Evolutionary conservation across 2,113 vertebrate species (phyloP), one percentile per base, ranked within the genome.

Genomic region (Pachyramphus minor): DNA sequence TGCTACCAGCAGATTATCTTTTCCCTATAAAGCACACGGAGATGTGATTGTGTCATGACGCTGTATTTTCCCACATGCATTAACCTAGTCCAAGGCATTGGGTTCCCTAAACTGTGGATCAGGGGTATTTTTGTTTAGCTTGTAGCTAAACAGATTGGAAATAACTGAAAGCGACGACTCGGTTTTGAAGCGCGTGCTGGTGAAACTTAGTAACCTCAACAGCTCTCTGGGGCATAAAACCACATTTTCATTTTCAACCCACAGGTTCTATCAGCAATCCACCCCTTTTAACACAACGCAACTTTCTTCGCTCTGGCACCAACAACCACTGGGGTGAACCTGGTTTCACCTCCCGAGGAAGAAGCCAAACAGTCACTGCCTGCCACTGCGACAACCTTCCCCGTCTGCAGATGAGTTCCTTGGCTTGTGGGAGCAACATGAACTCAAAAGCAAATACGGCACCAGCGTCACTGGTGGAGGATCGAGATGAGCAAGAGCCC

Each of bases 31-130:
- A 71, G 28, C n/a, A 67, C 1, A 59, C 11, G 5, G 7, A 19
- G 6, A 24, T 23, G 37, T 37, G 9, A 44, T 11, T 13, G 14
- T 5, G 22, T 23, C 27, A 37, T 3, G 13, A 30, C 0, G 0
- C 3, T 35, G 8, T 24, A 15, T 37, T 55, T 78, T 58, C 47
- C 45, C 9, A 2, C 9, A 6, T 6, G 22, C 27, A 6, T 31
- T 27, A 63, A 52, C 50, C 73, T 21, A 42, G 11, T 58, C 27
- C 52, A 50, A 33, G 39, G 22, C 20, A 13, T 23, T 24, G 35
- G 3, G 45, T 67, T 50, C 49, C 52, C 69, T 19, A 19, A 81
- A 9, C n/a, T 20, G n/a, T 0, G 1, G 9, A 49, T 22, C 21
- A 25, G 25, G 23, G 8, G 3, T 55, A 12, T 33, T 78, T 81